These are phyloP conservation scores for Agraylea sexmaculata DNA, from an alignment of 1,140 invertebrate species.

Conservation along the genomic window DNA sequence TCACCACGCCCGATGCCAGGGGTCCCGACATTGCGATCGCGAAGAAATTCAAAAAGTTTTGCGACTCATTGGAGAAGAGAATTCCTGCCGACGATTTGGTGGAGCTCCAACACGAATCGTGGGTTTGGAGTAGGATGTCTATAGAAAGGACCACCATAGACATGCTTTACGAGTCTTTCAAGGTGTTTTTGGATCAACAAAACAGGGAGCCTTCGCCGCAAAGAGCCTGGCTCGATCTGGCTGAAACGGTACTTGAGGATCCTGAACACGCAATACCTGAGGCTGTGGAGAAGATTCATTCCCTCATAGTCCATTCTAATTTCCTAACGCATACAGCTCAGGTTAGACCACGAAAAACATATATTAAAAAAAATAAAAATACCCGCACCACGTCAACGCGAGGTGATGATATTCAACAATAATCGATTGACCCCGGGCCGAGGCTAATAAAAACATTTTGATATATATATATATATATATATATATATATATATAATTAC, in stretches of 20 bases:
- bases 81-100: conserved; percentile 26
- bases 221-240: conserved; percentile 48
- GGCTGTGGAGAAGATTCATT: conserved; percentile 38
- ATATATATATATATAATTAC: no score
- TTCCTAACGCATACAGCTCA: conserved; percentile 48
- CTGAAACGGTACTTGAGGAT: conserved; percentile 47
- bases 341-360: conserved; percentile 35
- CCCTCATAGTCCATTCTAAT: conserved; percentile 43
- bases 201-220: conserved; percentile 32
- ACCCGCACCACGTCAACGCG: no score
- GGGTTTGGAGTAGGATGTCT: conserved; percentile 43
- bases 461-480: no score
- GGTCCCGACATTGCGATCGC: conserved; percentile 42
- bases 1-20: conserved; percentile 22
- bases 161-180: conserved; percentile 46
- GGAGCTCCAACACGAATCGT: conserved; percentile 35
- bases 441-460: no score
- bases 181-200: conserved; percentile 42
- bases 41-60: conserved; percentile 41
- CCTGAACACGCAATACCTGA: conserved; percentile 38
- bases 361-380: no score
- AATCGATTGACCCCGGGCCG: no score
- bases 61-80: conserved; percentile 31
- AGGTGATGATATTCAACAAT: no score
- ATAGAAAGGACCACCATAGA: conserved; percentile 43